phyloP scores from a whole-genome alignment of 2,113 vertebrate species.

The Erythrocercus mccallii region DNA sequence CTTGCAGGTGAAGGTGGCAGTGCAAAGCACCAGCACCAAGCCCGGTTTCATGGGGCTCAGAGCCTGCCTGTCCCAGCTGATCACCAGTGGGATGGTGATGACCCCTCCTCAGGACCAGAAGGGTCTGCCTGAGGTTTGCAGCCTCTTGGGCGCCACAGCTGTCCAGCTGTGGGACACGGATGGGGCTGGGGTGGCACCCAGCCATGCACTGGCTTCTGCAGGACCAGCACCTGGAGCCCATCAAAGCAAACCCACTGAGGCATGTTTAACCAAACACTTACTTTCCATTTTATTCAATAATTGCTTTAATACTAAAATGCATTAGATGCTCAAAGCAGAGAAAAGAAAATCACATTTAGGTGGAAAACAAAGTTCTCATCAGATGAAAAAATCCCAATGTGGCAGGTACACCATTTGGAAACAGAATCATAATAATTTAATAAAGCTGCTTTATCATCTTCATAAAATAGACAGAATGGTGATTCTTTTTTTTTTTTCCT shows the following conservation, averaged over 20 bases:
- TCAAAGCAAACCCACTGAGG: constrained; percentile 55
- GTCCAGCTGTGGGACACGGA: fast-evolving
- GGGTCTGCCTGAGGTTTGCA: not conserved
- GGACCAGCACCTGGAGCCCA: not conserved
- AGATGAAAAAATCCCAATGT: constrained; percentile 66
- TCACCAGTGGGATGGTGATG: fast-evolving
- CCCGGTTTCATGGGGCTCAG: fast-evolving
- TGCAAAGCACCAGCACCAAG: fast-evolving
- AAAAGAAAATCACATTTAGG: constrained; percentile 75
- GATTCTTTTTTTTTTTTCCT: constrained; percentile 45
- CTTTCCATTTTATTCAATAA: constrained; percentile 76
- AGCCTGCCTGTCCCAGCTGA: not conserved
- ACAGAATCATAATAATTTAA: constrained; percentile 82
- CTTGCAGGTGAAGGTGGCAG: not conserved
- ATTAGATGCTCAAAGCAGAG: constrained; percentile 77
- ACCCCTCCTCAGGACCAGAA: not conserved
- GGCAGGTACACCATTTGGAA: constrained; percentile 77
- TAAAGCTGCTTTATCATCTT: constrained; percentile 83
- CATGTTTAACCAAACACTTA: constrained; percentile 65
- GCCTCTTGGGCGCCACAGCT: fast-evolving
- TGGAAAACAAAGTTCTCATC: constrained; percentile 76
- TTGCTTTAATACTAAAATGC: constrained; percentile 84
- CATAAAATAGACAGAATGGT: constrained; percentile 81
- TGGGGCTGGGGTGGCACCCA: not conserved
- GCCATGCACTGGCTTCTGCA: fast-evolving